Base-by-base conservation (phyloP, 2,797 vertebrate species). In the Eleutherodactylus coqui region DNA sequence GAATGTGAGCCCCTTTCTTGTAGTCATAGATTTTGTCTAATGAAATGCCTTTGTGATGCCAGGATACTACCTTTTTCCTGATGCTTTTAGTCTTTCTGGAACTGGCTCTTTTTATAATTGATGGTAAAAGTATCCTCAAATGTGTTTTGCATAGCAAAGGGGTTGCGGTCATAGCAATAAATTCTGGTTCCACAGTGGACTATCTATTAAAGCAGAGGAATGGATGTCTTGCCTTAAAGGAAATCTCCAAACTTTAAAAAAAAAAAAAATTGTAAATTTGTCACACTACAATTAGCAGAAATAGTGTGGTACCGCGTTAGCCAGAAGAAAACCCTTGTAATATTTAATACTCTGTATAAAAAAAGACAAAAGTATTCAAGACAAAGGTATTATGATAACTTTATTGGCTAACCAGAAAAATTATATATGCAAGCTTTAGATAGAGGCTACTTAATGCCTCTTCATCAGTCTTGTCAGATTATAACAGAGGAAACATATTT, bases 81-180 rank as follows among this genome's bases (percentile, higher is more conserved):
- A 69, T 21, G 32, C 62, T 67, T 67, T 67, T 67, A 21, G 64
- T 69, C 16, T 36, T 69, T 36, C 34, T 69, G 64, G 64, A 69
- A 69, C 32, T 36, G 64, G 32, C 64, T 69, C 6, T 21, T 36
- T 69, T 36, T 69, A 69, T 69, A 67, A 67, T 34, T 67, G 29
- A 67, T 67, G 62, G 62, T 67, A 67, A 67, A 36, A 67, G 32
- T 34, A 67, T 67, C 8, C 32, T 34, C 16, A 6, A 67, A 67
- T 67, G 62, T 67, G 62, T 67, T 34, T 67, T 67, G 62, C 32
- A 67, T 34, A 67, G 62, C 29, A 67, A 67, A 34, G 5, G 62
- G 62, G 62, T 67, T 34, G 62, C 29, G 32, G 62, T 34, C 62
- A 34, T 19, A 67, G 29, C 36, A 67, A 67, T 67, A 67, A 67